Conservation (phyloP, 1,140 invertebrate species). For the Epicauta chinensis region DNA sequence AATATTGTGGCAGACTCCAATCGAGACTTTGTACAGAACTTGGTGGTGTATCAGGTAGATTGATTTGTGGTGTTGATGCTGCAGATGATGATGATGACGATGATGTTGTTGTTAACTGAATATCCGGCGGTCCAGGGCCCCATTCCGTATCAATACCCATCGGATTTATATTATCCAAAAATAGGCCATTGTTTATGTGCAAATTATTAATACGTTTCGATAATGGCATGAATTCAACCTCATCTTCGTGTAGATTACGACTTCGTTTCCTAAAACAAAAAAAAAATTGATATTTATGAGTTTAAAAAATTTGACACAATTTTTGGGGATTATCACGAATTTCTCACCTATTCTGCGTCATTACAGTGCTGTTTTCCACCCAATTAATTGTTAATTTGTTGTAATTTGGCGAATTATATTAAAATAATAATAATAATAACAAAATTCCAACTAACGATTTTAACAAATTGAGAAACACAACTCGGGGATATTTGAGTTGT, state of each 20-base stretch:
- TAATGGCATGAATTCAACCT: slow-evolving; percentile 67
- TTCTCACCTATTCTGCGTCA: not conserved
- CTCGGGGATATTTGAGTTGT: too few species aligned
- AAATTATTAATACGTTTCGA: slow-evolving; percentile 74
- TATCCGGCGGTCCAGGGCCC: slow-evolving; percentile 29
- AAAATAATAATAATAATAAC: too few species aligned
- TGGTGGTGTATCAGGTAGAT: slow-evolving; percentile 23
- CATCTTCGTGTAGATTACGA: slow-evolving; percentile 52
- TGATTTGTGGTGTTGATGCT: slow-evolving; percentile 15
- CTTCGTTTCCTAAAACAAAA: slow-evolving; percentile 52
- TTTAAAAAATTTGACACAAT: too few species aligned
- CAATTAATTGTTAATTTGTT: too few species aligned
- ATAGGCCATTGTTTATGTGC: slow-evolving; percentile 54
- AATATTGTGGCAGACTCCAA: slow-evolving; percentile 42
- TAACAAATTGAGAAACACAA: too few species aligned
- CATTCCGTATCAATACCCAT: slow-evolving; percentile 21
- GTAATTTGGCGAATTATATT: too few species aligned
- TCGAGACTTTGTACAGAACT: slow-evolving; percentile 33
- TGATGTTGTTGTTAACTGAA: not conserved
- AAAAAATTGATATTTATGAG: too few species aligned
- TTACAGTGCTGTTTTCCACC: not conserved
- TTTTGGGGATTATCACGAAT: too few species aligned
- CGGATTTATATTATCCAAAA: slow-evolving; percentile 21
- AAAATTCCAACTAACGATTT: too few species aligned
- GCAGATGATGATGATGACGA: slow-evolving; percentile 1